Base-by-base conservation (phyloP, 2,797 vertebrate genomes). In the Pyrocephalus nanus region DNA sequence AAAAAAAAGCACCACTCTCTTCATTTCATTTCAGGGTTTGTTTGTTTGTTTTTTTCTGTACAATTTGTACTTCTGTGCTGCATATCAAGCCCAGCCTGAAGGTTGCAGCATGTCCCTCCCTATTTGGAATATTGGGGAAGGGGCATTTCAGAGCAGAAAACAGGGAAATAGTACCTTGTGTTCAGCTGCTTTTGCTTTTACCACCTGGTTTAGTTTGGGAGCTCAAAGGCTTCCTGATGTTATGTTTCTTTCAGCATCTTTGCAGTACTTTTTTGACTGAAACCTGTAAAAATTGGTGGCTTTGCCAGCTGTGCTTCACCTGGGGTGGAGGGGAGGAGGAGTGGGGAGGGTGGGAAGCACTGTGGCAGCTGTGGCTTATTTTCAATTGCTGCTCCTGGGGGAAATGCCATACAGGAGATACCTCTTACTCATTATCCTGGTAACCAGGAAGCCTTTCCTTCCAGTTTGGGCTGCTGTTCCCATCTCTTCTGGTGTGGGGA, bases 401-500 rank as follows among this genome's bases (percentile, higher is more conserved):
- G 9, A 36, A 77, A n/a, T 0, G 9, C 17, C 15, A 2, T 0
- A 4, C 43, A 81, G 57, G 9, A 62, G 36, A 8, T 7, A 0
- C 26, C 29, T 58, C 8, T 34, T 32, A 9, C 6, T 38, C 3
- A 76, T 92, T 40, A 48, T 4, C 55, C 62, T 3, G 13, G 5
- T n/a, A 60, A 21, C 11, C 10, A 88, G 62, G 27, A 19, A 79
- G 43, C 40, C 47, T 79, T 32, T 50, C 75, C 22, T 55, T 18
- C 66, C 38, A 11, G 0, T 11, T 3, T 29, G 53, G 70, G 10
- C 0, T 40, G 70, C 9, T 8, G 42, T 8, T 42, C 12, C 9
- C 0, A 1, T 12, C 3, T 0, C 4, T 9, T 42, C 12, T 43
- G 47, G 23, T 4, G 0, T 4, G n/a, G 23, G 21, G 2, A 9